These are phyloP conservation scores for Apteryx mantelli DNA, from an alignment of 2,113 vertebrate genomes.

Conservation along the genomic window DNA sequence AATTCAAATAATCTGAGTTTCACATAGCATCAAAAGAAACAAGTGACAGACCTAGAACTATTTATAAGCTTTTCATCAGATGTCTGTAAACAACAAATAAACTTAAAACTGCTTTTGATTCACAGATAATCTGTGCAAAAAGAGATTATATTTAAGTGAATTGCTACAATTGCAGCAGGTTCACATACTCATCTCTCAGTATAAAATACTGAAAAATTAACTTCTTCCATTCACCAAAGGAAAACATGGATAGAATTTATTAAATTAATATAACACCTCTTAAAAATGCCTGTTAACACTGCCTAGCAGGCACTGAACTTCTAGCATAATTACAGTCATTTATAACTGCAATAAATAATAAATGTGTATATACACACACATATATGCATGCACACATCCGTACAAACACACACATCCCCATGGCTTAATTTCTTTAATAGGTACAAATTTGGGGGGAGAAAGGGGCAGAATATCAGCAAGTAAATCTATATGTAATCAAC, in stretches of 20 bases:
- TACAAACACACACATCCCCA: not conserved
- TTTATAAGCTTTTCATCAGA: constrained; percentile 33
- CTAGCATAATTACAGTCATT: not conserved
- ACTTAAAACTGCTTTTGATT: constrained; percentile 8
- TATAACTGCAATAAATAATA: not conserved
- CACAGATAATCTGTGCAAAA: constrained; percentile 33
- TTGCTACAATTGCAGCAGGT: constrained; percentile 13
- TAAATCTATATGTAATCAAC: not conserved
- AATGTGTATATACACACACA: not conserved
- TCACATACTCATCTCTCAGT: constrained; percentile 5
- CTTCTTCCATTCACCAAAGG: not conserved
- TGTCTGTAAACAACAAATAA: constrained; percentile 6
- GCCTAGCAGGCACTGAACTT: not conserved
- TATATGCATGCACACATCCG: not conserved
- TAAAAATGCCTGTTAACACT: not conserved
- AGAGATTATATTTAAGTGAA: constrained; percentile 18
- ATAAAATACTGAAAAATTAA: constrained; percentile 46
- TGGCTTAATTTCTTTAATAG: not conserved
- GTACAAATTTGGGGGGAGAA: not conserved
- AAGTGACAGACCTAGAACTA: not conserved
- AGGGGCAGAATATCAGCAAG: not conserved
- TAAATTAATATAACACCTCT: not conserved
- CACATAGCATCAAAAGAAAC: not conserved
- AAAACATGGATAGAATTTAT: not conserved
- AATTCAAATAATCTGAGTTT: constrained; percentile 1